Conservation (phyloP, 2,797 vertebrate genomes). For the Heliangelus exortis region DNA sequence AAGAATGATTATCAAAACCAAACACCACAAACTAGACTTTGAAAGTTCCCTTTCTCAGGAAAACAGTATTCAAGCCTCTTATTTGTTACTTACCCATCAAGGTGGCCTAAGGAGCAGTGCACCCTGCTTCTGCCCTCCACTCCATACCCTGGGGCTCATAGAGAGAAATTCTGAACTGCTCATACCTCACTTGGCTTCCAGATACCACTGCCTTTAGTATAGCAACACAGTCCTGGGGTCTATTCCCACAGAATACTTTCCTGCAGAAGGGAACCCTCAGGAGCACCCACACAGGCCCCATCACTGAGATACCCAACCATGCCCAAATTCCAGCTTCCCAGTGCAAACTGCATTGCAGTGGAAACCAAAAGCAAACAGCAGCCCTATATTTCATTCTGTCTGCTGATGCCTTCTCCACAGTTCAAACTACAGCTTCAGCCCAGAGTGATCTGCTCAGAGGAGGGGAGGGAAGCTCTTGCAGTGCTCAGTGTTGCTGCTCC, state of each 20-base stretch:
- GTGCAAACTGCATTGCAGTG: background rate
- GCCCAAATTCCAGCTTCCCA: background rate
- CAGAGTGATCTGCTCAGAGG: background rate
- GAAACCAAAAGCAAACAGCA: background rate
- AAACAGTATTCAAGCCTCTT: background rate
- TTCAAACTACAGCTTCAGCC: background rate
- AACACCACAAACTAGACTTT: background rate
- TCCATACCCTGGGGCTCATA: background rate
- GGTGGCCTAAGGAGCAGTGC: background rate
- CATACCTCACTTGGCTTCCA: background rate
- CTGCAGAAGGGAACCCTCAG: background rate
- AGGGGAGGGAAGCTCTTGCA: background rate
- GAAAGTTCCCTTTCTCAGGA: background rate
- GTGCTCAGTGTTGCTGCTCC: background rate
- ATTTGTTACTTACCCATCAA: background rate
- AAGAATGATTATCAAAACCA: background rate
- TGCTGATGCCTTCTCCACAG: background rate
- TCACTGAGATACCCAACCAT: background rate
- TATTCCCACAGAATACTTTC: background rate
- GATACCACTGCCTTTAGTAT: background rate
- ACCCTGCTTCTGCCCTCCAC: background rate
- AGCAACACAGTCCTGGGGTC: background rate
- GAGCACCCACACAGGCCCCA: accelerated
- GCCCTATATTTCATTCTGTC: background rate
- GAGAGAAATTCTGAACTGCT: background rate